These are phyloP conservation scores for Hesperophylax magnus DNA, from an alignment of 1,140 invertebrate species.

Conservation along the genomic window DNA sequence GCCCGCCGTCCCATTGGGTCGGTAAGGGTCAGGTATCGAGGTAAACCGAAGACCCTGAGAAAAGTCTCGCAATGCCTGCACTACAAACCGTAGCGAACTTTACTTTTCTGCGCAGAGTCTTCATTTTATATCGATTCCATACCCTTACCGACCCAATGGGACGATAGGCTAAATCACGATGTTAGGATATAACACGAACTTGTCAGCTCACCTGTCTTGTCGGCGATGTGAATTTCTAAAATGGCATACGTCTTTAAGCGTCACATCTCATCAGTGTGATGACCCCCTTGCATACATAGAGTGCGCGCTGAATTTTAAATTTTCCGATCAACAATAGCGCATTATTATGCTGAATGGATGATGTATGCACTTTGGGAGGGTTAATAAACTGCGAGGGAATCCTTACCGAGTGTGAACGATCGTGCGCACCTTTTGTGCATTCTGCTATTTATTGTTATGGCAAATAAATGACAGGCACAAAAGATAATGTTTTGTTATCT, in stretches of 20 bases:
- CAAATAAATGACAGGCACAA: constrained; percentile 8
- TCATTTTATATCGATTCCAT: too few relatives aligned
- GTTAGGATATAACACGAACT: too few relatives aligned
- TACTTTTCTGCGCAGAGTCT: too few relatives aligned
- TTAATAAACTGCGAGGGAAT: constrained; percentile 39
- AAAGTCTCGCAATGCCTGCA: too few relatives aligned
- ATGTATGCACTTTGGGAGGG: constrained; percentile 40
- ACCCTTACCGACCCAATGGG: too few relatives aligned
- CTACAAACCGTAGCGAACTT: too few relatives aligned
- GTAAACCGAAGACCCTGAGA: too few relatives aligned
- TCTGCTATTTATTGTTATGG: constrained; percentile 28
- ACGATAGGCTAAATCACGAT: too few relatives aligned
- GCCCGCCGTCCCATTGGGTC: too few relatives aligned
- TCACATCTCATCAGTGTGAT: constrained; percentile 34
- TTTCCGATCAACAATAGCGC: constrained; percentile 28
- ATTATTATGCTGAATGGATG: constrained; percentile 44
- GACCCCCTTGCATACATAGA: constrained; percentile 13
- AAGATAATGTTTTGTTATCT: not conserved
- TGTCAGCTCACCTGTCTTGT: too few relatives aligned
- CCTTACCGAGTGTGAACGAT: not conserved
- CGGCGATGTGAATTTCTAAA: not conserved
- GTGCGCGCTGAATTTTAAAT: constrained; percentile 38
- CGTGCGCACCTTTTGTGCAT: constrained; percentile 28
- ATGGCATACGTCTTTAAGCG: not conserved
- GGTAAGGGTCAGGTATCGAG: too few relatives aligned